phyloP scores from a whole-genome alignment of 1,140 invertebrate species.

The Drosophila athabasca region DNA sequence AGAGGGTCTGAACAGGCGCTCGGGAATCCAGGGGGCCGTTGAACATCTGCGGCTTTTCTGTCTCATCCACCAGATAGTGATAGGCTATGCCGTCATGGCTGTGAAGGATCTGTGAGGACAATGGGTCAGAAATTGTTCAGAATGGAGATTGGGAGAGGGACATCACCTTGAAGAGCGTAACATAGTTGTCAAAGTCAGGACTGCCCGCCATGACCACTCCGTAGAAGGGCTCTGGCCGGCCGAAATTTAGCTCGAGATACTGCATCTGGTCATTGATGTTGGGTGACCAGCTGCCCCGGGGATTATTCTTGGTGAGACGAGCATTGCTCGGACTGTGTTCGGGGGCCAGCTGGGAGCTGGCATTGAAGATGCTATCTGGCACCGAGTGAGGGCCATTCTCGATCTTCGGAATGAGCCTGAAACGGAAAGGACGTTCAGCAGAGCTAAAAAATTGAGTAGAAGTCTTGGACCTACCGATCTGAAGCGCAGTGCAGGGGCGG shows the following conservation, averaged over 20 bases:
- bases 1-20: slow-evolving; percentile 87
- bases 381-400: slow-evolving; percentile 84
- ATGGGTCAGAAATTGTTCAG: neutral
- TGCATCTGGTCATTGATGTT: slow-evolving; percentile 85
- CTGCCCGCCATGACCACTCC: slow-evolving; percentile 89
- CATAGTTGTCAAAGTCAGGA: slow-evolving; percentile 87
- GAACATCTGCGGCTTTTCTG: slow-evolving; percentile 86
- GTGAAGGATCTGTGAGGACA: slow-evolving; percentile 85
- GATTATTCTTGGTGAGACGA: slow-evolving; percentile 83
- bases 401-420: slow-evolving; percentile 85
- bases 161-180: slow-evolving; percentile 88
- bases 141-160: neutral
- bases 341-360: slow-evolving; percentile 85
- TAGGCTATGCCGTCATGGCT: slow-evolving; percentile 87
- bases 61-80: slow-evolving; percentile 84
- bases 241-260: slow-evolving; percentile 89
- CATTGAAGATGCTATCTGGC: slow-evolving; percentile 85
- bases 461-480: slow-evolving; percentile 74
- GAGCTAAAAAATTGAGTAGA: neutral
- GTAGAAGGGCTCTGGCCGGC: slow-evolving; percentile 87
- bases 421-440: slow-evolving; percentile 16
- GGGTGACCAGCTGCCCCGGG: slow-evolving; percentile 87
- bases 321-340: slow-evolving; percentile 85
- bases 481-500: slow-evolving; percentile 85
- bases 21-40: slow-evolving; percentile 88